A percentile compares a stretch with the other conserved stretches of the same genome.
phyloP scores from a whole-genome alignment of 2,797 vertebrate species.

The Masticophis lateralis region DNA sequence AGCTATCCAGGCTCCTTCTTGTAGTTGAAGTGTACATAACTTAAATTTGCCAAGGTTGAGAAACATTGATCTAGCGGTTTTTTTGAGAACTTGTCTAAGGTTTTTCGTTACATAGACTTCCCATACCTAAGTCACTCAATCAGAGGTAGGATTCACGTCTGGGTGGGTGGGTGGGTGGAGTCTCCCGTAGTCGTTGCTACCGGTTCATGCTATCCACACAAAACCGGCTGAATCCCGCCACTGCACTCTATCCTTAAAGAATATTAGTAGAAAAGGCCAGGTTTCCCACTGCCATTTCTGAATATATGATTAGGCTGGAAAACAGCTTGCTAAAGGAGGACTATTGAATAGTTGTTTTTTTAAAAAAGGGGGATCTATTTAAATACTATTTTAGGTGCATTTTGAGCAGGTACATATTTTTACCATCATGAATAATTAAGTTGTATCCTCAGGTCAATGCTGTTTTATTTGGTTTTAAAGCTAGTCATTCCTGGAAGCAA shows the following conservation, averaged over 20 bases:
- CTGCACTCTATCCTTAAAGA: too few species aligned
- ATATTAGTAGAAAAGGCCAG: neutral
- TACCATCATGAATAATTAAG: conserved; percentile 22
- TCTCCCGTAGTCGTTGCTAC: too few species aligned
- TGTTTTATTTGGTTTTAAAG: neutral
- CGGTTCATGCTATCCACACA: too few species aligned
- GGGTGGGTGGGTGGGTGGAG: too few species aligned
- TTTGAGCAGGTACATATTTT: conserved; percentile 20
- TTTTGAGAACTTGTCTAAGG: neutral
- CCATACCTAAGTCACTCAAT: neutral
- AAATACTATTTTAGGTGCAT: neutral
- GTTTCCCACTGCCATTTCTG: neutral
- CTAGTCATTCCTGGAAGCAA: neutral
- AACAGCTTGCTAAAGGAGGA: neutral
- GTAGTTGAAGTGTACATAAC: neutral
- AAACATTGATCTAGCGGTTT: neutral
- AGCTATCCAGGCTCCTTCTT: too few species aligned
- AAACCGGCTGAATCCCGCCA: too few species aligned
- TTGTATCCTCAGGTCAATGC: conserved; percentile 7
- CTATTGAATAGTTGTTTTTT: neutral
- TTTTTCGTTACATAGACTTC: neutral
- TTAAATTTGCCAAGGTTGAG: neutral
- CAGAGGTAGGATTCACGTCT: too few species aligned
- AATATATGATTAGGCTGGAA: neutral
- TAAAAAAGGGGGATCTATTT: neutral